A percentile compares a stretch with the other conserved stretches of the same genome.
These are phyloP conservation scores for Phorcus lineatus DNA, from an alignment of 2,888 invertebrate species.

Conservation along the genomic window DNA sequence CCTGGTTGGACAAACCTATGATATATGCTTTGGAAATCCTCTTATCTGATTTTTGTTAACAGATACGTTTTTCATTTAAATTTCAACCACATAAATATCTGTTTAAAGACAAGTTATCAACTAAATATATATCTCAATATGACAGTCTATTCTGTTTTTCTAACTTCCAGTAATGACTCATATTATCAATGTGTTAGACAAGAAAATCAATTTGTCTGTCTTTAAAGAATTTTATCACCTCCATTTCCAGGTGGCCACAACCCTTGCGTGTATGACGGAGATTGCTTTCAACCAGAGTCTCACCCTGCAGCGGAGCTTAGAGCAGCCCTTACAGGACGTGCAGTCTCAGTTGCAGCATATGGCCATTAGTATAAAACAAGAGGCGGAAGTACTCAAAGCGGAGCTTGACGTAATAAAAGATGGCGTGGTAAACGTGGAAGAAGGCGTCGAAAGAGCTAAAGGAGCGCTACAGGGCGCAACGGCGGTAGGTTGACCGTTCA, in stretches of 20 bases:
- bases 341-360: neutral
- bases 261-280: constrained; percentile 20
- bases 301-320: neutral
- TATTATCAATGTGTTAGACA: no score
- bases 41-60: no score
- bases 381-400: neutral
- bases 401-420: neutral
- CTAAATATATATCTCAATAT: no score
- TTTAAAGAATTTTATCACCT: no score
- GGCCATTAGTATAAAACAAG: neutral
- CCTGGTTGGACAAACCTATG: no score
- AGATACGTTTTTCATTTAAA: no score
- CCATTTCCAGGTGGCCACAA: neutral
- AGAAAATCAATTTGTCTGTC: no score
- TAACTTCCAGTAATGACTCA: no score
- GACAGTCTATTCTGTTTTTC: no score
- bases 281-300: constrained; percentile 26
- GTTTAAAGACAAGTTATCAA: no score
- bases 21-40: no score
- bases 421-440: neutral
- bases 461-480: neutral
- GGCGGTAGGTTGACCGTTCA: neutral
- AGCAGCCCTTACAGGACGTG: constrained; percentile 14
- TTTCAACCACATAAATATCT: no score
- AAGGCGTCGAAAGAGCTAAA: neutral